Evolutionary conservation across 1,140 invertebrate species (phyloP), one percentile per base, ranked within the genome.

Genomic region (Pollicipes pollicipes): DNA sequence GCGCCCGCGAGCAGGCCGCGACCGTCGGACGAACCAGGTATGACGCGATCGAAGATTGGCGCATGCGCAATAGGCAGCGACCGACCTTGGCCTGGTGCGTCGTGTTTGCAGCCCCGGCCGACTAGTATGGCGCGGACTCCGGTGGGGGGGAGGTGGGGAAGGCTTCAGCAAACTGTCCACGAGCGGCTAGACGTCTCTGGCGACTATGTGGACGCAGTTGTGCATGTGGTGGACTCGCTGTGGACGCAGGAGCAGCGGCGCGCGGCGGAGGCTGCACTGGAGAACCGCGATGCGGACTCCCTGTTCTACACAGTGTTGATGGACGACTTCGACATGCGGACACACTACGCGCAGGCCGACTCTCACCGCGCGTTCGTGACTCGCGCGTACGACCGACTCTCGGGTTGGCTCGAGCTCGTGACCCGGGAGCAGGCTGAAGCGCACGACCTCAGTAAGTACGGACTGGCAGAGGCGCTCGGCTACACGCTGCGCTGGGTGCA

Each of bases 401-500:
- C 2, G 10, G 45, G 45, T 21, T 13, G 21, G 13, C 45, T 58
- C 13, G 2, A 10, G 45, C 2, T 21, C 13, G 45, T 58, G 45
- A 58, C 45, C 13, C 45, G 45, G 6, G 10, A 2, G 2, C 13
- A 10, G 2, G 45, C 45, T 24, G 68, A 69, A 10, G 13, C 13
- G 13, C 68, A 69, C 68, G 68, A 69, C 27, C 68, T 69, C n/a
- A 10, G n/a, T 28, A 69, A 69, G 28, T 69, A 37, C 68, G 26
- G 28, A 8, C 68, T 69, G 6, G 68, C 27, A 28, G 32, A 69
- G 28, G 68, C 68, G 4, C n/a, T 69, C 27, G 68, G 68, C 68
- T 69, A 27, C n/a, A 69, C 68, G 26, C 68, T 28, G 32, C 68
- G 68, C n/a, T 69, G 68, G 68, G 68, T 69, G 2, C 68, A 69